These are phyloP conservation scores for Tetramorium bicarinatum DNA, from an alignment of 2,888 invertebrate genomes.

Conservation along the genomic window DNA sequence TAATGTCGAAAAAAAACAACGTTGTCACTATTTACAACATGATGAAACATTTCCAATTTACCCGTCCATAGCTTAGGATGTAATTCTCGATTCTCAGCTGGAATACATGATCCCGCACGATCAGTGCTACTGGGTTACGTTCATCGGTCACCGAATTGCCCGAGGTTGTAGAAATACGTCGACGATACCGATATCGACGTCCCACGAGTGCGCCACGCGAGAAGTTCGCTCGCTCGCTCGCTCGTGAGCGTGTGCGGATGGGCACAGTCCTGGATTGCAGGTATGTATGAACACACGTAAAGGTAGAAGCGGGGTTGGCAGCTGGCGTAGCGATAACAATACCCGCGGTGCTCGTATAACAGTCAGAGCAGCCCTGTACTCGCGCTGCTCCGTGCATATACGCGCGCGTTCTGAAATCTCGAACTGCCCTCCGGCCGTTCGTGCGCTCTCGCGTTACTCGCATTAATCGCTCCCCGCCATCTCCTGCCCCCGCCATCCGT, in stretches of 20 bases:
- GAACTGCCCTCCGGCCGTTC: slow-evolving; percentile 77
- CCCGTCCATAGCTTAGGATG: not conserved
- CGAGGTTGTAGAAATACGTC: slow-evolving; percentile 45
- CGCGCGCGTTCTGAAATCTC: slow-evolving; percentile 77
- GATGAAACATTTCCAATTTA: not conserved
- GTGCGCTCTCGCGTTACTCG: slow-evolving; percentile 71
- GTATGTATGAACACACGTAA: slow-evolving; percentile 53
- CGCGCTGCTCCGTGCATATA: slow-evolving; percentile 62
- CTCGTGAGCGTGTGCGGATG: slow-evolving; percentile 23
- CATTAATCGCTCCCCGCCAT: slow-evolving; percentile 74
- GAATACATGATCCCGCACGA: slow-evolving; percentile 30
- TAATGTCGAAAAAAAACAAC: not conserved
- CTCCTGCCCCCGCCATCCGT: not conserved
- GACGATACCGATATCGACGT: slow-evolving; percentile 39
- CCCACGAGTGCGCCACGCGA: slow-evolving; percentile 29
- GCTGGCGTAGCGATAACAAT: slow-evolving; percentile 81
- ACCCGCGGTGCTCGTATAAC: slow-evolving; percentile 81
- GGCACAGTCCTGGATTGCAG: slow-evolving; percentile 63
- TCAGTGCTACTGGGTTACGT: slow-evolving; percentile 69
- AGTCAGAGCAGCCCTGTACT: slow-evolving; percentile 65
- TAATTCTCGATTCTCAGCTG: not conserved
- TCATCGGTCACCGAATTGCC: slow-evolving; percentile 56
- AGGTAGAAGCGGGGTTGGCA: slow-evolving; percentile 76
- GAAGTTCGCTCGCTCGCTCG: slow-evolving; percentile 17
- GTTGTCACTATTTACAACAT: not conserved